Evolutionary conservation across 2,888 invertebrate species (phyloP).

Genomic region (Epinotia nisella): DNA sequence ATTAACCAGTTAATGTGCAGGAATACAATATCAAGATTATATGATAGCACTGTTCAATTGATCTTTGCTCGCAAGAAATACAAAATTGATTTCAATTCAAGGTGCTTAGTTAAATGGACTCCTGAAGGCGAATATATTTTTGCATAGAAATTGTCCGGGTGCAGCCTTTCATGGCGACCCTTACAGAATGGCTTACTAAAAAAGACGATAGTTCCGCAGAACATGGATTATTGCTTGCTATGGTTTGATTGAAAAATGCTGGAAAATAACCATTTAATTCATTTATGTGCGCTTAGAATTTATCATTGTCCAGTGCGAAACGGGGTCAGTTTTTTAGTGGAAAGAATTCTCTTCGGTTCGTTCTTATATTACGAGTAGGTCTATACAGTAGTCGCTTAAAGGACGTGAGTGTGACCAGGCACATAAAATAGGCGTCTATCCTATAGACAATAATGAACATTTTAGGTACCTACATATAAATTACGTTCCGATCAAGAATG

Average conservation of each 20-base stretch:
- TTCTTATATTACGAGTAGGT: not conserved
- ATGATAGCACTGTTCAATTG: too few species aligned
- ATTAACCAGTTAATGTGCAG: too few species aligned
- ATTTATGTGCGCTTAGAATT: not conserved
- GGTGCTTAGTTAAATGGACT: too few species aligned
- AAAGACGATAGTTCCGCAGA: constrained; percentile 1
- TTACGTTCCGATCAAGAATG: too few species aligned
- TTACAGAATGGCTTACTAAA: constrained; percentile 25
- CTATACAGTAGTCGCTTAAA: too few species aligned
- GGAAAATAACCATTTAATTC: not conserved
- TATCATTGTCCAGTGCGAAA: not conserved
- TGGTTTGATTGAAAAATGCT: constrained; percentile 6
- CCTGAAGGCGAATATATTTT: constrained; percentile 23
- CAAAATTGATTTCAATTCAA: too few species aligned
- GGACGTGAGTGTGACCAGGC: too few species aligned
- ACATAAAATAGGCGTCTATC: too few species aligned
- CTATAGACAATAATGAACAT: too few species aligned
- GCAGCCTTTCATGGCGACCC: constrained; percentile 25
- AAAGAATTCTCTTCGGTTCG: not conserved
- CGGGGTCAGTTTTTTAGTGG: not conserved
- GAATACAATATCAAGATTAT: too few species aligned
- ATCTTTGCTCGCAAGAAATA: too few species aligned
- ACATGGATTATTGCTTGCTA: not conserved
- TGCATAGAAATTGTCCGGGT: constrained; percentile 29
- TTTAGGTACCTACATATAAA: too few species aligned